A percentile compares a stretch with the other conserved stretches of the same genome.
These are phyloP conservation scores for Lates calcarifer DNA, from an alignment of 2,113 vertebrate species.

Conservation along the genomic window DNA sequence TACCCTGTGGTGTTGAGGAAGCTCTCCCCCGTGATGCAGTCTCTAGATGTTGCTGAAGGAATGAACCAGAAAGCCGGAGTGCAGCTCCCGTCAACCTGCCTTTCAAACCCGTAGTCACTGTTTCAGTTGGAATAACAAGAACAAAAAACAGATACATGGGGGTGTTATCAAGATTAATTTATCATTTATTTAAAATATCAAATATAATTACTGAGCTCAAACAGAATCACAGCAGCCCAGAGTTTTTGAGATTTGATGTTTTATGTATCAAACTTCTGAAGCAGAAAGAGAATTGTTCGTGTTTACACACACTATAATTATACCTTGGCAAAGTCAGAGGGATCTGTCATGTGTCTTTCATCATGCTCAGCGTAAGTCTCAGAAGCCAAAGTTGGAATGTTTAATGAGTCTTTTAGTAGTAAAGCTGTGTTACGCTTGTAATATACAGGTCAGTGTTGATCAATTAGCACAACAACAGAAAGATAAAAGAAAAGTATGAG, in stretches of 20 bases:
- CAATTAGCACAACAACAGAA: conserved; percentile 28
- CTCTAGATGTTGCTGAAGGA: conserved; percentile 89
- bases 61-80: conserved; percentile 93
- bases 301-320: conserved; percentile 55
- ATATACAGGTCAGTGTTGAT: conserved; percentile 8
- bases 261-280: conserved; percentile 49
- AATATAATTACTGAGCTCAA: conserved; percentile 16
- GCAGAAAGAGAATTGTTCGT: conserved; percentile 24
- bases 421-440: conserved; percentile 34
- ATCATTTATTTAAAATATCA: conserved; percentile 34
- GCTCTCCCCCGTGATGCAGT: conserved; percentile 91
- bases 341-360: conserved; percentile 48
- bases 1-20: conserved; percentile 96
- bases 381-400: conserved; percentile 11
- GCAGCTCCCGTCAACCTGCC: conserved; percentile 91
- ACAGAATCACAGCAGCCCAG: background rate
- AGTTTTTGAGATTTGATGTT: conserved; percentile 43
- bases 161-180: background rate
- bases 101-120: conserved; percentile 94
- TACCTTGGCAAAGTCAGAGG: conserved; percentile 32
- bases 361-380: conserved; percentile 23
- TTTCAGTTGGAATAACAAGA: conserved; percentile 47
- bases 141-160: background rate
- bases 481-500: conserved; percentile 37
- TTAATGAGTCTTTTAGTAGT: conserved; percentile 37